Conservation (phyloP, 1,140 invertebrate species). For the Drosophila miranda region DNA sequence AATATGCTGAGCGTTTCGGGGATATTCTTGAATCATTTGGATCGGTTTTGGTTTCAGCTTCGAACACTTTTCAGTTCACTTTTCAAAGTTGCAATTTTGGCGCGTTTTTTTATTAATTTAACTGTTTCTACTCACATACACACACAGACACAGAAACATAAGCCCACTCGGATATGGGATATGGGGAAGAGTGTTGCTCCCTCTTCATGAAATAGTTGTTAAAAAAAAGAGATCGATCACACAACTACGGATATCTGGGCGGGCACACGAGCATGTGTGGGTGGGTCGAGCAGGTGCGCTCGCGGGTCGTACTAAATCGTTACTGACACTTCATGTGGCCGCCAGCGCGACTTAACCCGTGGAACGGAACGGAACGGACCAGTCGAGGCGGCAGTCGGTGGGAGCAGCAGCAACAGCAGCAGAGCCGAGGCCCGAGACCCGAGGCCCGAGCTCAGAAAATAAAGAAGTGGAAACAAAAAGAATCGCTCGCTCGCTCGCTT, state of each 20-base stretch:
- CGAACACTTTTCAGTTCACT: neutral
- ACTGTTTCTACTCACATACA: neutral
- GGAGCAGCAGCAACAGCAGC: too few species aligned
- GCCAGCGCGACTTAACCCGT: constrained; percentile 67
- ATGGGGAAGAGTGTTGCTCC: neutral
- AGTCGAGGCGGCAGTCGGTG: too few species aligned
- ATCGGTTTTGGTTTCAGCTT: neutral
- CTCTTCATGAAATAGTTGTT: too few species aligned
- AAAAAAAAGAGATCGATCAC: neutral
- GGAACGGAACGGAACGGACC: constrained; percentile 19
- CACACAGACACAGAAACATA: neutral
- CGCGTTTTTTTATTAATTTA: constrained; percentile 11
- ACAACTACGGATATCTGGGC: constrained; percentile 8
- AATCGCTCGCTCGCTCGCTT: constrained; percentile 1
- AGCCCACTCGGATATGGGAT: neutral
- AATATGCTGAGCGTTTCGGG: neutral
- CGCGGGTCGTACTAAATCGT: constrained; percentile 71
- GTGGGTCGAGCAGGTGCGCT: constrained; percentile 54
- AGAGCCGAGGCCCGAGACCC: neutral
- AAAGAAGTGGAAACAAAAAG: too few species aligned
- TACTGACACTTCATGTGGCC: constrained; percentile 74
- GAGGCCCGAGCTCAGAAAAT: constrained; percentile 5
- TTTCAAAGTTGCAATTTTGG: neutral
- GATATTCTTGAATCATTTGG: neutral
- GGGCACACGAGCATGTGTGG: constrained; percentile 2